Percentiles rank a stretch among this genome's conserved stretches.
Evolutionary conservation across 2,797 vertebrate genomes (phyloP).

Genomic region (Gadopsis marmoratus): DNA sequence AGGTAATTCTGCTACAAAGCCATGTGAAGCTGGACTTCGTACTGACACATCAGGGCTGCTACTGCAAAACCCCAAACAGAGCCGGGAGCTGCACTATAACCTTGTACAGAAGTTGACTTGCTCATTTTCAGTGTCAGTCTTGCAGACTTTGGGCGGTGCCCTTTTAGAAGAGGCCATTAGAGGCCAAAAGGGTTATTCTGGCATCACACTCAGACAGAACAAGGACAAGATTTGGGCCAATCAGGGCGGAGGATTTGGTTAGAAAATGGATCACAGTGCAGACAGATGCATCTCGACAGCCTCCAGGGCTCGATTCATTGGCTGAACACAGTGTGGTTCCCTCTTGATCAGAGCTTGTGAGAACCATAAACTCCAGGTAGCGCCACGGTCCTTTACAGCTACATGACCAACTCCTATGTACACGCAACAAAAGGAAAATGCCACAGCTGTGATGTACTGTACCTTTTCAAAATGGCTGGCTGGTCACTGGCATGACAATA

Average conservation of each 20-base stretch:
- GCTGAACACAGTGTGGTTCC: conserved; percentile 30
- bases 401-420: conserved; percentile 24
- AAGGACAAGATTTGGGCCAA: conserved; percentile 56
- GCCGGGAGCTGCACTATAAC: conserved; percentile 59
- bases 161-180: conserved; percentile 50
- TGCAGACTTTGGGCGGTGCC: conserved; percentile 49
- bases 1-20: conserved; percentile 54
- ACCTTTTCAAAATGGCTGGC: conserved; percentile 38
- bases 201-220: conserved; percentile 91
- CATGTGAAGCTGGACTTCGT: conserved; percentile 61
- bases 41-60: conserved; percentile 48
- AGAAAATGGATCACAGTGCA: conserved; percentile 96
- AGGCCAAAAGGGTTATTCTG: conserved; percentile 88
- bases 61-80: conserved; percentile 41
- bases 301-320: conserved; percentile 41
- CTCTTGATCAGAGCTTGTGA: conserved; percentile 32
- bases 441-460: conserved; percentile 33
- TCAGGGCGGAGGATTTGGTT: conserved; percentile 18
- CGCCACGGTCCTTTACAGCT: background rate
- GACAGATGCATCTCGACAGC: conserved; percentile 70
- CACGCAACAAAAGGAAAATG: conserved; percentile 17
- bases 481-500: conserved; percentile 62
- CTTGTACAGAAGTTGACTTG: conserved; percentile 45
- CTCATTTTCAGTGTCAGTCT: conserved; percentile 53
- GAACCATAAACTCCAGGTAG: conserved; percentile 15